phyloP scores from a whole-genome alignment of 2,113 vertebrate species.

The Corydoras maculifer region DNA sequence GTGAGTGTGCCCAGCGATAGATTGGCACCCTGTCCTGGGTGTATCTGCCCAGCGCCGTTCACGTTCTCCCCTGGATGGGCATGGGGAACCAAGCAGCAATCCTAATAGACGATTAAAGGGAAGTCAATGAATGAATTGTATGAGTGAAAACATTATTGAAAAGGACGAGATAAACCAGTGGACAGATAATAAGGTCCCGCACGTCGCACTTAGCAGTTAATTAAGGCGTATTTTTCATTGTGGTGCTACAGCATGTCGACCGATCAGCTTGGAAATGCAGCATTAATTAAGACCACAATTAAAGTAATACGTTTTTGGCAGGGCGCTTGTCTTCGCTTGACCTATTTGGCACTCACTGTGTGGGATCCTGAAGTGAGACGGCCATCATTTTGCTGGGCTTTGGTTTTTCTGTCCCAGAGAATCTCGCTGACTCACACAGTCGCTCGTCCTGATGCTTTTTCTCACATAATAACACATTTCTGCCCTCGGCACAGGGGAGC shows the following conservation, averaged over 20 bases:
- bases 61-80: too few relatives aligned
- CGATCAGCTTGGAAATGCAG: neutral
- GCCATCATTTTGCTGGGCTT: neutral
- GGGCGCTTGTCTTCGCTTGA: neutral
- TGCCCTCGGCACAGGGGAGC: constrained; percentile 27
- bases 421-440: neutral
- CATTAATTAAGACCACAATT: neutral
- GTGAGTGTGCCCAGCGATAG: too few relatives aligned
- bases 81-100: too few relatives aligned
- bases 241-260: neutral
- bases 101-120: too few relatives aligned
- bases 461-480: constrained; percentile 35
- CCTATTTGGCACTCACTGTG: neutral
- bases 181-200: too few relatives aligned
- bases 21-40: too few relatives aligned
- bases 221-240: too few relatives aligned
- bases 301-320: neutral
- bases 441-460: constrained; percentile 9
- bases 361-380: neutral
- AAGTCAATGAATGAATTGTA: too few relatives aligned
- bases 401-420: neutral
- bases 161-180: too few relatives aligned
- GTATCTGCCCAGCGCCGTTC: too few relatives aligned
- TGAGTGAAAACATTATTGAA: too few relatives aligned
- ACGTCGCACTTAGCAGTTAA: too few relatives aligned